phyloP scores from a whole-genome alignment of 2,888 invertebrate genomes.

The Netelia virgata region DNA sequence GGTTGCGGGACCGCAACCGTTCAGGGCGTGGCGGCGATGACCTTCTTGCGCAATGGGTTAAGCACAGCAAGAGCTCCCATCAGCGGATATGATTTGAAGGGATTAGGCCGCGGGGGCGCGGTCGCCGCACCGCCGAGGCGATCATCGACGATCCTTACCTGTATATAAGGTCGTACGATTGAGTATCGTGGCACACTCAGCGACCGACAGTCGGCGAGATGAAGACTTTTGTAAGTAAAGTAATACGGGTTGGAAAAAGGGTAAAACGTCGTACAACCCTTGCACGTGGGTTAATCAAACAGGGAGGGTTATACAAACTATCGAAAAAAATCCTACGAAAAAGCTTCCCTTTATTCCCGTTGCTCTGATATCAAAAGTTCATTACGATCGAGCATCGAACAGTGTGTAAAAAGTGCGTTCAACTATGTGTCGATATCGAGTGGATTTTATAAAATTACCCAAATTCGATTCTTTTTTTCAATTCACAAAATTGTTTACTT shows the following conservation, averaged over 20 bases:
- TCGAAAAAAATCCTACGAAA: too few species aligned
- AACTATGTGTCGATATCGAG: too few species aligned
- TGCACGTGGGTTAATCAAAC: too few species aligned
- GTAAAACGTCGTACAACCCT: not conserved
- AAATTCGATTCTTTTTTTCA: too few species aligned
- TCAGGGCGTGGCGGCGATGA: conserved; percentile 81
- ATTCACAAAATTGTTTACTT: too few species aligned
- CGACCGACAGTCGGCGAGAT: conserved; percentile 81
- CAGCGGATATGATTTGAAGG: conserved; percentile 83
- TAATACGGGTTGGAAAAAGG: not conserved
- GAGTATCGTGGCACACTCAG: conserved; percentile 79
- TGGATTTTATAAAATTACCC: too few species aligned
- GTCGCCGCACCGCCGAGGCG: conserved; percentile 78
- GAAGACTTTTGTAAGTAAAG: conserved; percentile 83
- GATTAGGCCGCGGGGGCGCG: conserved; percentile 81
- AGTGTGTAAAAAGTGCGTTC: conserved; percentile 14
- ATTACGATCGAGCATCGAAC: not conserved
- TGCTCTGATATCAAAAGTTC: not conserved
- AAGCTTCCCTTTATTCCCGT: not conserved
- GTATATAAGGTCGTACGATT: conserved; percentile 81
- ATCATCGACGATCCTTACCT: conserved; percentile 50
- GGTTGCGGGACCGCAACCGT: conserved; percentile 66
- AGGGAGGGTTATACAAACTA: too few species aligned
- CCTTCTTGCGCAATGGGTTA: conserved; percentile 83
- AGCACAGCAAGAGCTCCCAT: conserved; percentile 74